Evolutionary conservation across 2,888 invertebrate species (phyloP).

Genomic region (Chrysina gloriosa): DNA sequence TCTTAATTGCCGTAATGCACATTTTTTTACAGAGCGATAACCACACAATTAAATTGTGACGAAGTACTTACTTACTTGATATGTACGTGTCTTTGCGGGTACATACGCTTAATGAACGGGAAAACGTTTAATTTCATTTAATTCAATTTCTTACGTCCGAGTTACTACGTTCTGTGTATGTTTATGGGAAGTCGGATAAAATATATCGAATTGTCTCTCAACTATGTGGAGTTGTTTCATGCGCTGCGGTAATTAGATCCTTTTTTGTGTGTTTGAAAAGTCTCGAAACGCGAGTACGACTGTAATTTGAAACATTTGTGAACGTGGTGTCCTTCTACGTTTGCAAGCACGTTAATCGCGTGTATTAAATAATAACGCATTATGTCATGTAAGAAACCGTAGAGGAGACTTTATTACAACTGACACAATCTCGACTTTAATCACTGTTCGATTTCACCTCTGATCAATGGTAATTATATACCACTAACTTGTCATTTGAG

Average conservation of each 20-base stretch:
- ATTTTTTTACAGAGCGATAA: not conserved
- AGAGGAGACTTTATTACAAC: not conserved
- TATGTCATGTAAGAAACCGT: slow-evolving; percentile 1
- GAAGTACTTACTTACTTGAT: no score
- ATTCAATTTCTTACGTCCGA: no score
- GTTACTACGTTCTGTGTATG: not conserved
- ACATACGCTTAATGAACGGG: no score
- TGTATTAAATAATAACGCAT: not conserved
- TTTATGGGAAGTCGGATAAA: no score
- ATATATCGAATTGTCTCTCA: no score
- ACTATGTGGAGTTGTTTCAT: no score
- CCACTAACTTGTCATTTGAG: not conserved
- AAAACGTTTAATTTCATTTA: no score
- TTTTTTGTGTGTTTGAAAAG: no score
- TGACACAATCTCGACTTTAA: not conserved
- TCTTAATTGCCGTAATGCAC: not conserved
- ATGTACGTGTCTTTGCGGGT: no score
- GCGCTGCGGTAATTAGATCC: no score
- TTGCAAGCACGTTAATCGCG: not conserved
- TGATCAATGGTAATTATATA: not conserved
- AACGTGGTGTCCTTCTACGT: not conserved
- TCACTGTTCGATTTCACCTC: not conserved
- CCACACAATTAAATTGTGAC: no score
- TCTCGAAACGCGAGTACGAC: not conserved
- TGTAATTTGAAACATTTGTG: not conserved